Conservation (phyloP, 2,888 invertebrate genomes). For the Orthosia cruda region DNA sequence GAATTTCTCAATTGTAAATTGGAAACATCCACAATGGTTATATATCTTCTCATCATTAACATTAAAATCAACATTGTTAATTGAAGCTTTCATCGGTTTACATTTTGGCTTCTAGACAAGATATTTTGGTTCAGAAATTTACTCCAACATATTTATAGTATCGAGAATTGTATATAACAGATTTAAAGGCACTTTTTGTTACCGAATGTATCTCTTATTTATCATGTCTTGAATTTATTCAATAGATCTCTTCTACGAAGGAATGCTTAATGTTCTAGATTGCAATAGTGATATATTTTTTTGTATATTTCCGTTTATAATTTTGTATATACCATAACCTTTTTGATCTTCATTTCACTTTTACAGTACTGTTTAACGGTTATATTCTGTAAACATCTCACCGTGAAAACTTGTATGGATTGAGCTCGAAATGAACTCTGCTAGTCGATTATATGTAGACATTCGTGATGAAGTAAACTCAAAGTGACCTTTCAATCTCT, state of each 20-base stretch:
- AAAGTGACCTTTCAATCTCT: too few relatives aligned
- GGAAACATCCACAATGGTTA: conserved; percentile 8
- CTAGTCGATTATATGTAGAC: too few relatives aligned
- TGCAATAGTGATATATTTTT: neutral
- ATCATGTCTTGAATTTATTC: neutral
- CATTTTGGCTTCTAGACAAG: neutral
- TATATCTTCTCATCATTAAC: conserved; percentile 1
- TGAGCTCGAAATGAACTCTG: fast-evolving
- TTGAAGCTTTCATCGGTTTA: conserved; percentile 20
- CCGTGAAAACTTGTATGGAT: too few relatives aligned
- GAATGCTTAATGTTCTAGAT: neutral
- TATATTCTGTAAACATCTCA: too few relatives aligned
- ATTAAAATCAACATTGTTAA: conserved; percentile 38
- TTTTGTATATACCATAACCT: neutral
- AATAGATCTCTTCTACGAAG: neutral
- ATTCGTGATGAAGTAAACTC: too few relatives aligned
- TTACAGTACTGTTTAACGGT: neutral
- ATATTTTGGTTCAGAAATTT: conserved; percentile 3
- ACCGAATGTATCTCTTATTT: neutral
- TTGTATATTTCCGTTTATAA: neutral
- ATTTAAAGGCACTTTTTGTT: conserved; percentile 13
- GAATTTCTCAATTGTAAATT: conserved; percentile 7
- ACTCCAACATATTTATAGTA: neutral
- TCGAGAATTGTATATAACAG: neutral
- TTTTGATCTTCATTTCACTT: conserved; percentile 10